Conservation (phyloP, 2,888 invertebrate genomes). For the Leucania comma region DNA sequence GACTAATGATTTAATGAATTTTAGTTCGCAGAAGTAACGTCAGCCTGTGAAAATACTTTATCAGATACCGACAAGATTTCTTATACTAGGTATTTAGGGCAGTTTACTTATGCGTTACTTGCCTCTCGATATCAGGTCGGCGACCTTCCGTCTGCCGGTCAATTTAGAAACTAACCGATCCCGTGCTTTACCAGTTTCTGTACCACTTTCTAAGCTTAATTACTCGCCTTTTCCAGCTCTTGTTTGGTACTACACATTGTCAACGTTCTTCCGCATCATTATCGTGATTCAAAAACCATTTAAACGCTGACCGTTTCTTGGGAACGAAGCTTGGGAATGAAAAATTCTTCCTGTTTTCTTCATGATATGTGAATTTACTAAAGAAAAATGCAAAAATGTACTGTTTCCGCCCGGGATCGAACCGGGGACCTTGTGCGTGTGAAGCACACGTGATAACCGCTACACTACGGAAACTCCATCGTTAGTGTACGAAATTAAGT, state of each 20-base stretch:
- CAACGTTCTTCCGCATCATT: slow-evolving; percentile 83
- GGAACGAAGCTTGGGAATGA: slow-evolving; percentile 61
- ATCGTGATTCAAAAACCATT: slow-evolving; percentile 75
- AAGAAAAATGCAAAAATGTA: slow-evolving; percentile 42
- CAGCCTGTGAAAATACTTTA: slow-evolving; percentile 45
- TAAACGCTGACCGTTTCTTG: slow-evolving; percentile 62
- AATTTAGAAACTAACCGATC: slow-evolving; percentile 81
- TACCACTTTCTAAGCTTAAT: slow-evolving; percentile 86
- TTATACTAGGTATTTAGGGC: slow-evolving; percentile 59
- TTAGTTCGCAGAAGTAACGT: slow-evolving; percentile 26
- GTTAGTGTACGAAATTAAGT: accelerated
- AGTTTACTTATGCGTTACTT: slow-evolving; percentile 55
- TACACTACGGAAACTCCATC: slow-evolving; percentile 92
- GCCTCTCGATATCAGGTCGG: slow-evolving; percentile 66
- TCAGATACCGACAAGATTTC: slow-evolving; percentile 53
- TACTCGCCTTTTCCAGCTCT: slow-evolving; percentile 81
- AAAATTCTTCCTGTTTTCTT: slow-evolving; percentile 47
- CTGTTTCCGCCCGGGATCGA: slow-evolving; percentile 93
- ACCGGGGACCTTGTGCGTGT: slow-evolving; percentile 94
- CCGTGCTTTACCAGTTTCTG: slow-evolving; percentile 77
- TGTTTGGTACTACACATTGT: slow-evolving; percentile 80
- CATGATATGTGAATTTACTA: slow-evolving; percentile 12
- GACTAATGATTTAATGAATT: slow-evolving; percentile 26
- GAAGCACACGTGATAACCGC: slow-evolving; percentile 95
- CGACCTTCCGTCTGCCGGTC: slow-evolving; percentile 76